Conservation (phyloP, 2,113 vertebrate genomes). For the Baryphthengus martii region DNA sequence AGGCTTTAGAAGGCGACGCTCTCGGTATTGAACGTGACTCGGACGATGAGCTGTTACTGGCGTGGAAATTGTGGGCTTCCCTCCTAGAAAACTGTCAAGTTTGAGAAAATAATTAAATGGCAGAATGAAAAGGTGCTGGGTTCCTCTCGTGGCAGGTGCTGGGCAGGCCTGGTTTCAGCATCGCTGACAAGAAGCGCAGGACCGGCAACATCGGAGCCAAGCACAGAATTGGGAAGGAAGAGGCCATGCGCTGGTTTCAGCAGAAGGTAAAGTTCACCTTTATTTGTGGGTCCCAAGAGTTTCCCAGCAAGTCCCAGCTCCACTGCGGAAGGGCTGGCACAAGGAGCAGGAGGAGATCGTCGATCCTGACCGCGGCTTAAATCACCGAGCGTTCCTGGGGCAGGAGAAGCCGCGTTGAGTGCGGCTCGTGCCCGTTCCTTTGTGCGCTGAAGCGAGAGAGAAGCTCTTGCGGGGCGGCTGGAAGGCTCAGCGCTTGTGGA, state of each 20-base stretch:
- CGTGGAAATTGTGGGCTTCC: not conserved
- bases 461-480: not conserved
- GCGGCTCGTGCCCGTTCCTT: not conserved
- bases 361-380: not conserved
- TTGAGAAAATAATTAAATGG: accelerated
- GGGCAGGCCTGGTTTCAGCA: conserved; percentile 96
- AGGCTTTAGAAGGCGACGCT: not conserved
- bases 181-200: conserved; percentile 97
- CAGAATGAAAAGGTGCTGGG: not conserved
- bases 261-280: conserved; percentile 83
- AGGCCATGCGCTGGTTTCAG: conserved; percentile 99
- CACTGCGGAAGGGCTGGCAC: accelerated
- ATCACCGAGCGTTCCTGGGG: accelerated
- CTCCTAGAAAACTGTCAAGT: not conserved
- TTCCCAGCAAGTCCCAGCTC: not conserved
- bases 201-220: conserved; percentile 93
- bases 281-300: not conserved
- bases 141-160: conserved; percentile 81
- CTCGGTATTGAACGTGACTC: accelerated
- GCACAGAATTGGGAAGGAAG: conserved; percentile 97
- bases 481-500: not conserved
- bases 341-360: not conserved
- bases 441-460: not conserved
- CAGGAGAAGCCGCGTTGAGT: not conserved
- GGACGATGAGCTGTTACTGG: accelerated